Conservation (phyloP, 2,797 vertebrate genomes). For the Anguilla megastoma region DNA sequence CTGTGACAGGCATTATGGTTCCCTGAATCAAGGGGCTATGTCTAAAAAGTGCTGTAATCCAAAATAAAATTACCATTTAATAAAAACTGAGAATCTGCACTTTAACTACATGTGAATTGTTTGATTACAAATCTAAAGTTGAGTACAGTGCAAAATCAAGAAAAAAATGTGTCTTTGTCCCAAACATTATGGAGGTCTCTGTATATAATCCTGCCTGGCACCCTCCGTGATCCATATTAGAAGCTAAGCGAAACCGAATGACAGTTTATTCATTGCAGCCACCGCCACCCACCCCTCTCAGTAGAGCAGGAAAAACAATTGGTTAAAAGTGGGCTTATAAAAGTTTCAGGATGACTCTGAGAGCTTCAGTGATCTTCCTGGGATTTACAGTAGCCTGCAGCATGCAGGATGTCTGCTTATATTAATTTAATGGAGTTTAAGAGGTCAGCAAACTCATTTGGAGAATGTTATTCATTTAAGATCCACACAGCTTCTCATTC, state of each 20-base stretch:
- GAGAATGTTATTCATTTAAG: constrained; percentile 92
- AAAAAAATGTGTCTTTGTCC: no score
- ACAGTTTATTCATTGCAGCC: constrained; percentile 80
- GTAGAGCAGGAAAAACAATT: constrained; percentile 81
- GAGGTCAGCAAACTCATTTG: constrained; percentile 92
- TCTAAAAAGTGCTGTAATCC: no score
- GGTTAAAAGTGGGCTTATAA: constrained; percentile 91
- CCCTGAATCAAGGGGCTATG: no score
- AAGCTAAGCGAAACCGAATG: constrained; percentile 73
- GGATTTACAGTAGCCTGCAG: constrained; percentile 76
- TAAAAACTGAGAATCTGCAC: no score
- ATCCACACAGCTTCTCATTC: constrained; percentile 77
- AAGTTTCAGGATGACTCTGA: constrained; percentile 90
- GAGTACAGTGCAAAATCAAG: no score
- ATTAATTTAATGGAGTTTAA: constrained; percentile 98
- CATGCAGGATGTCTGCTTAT: constrained; percentile 90
- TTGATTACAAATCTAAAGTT: no score
- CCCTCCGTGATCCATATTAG: no score
- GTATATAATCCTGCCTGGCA: no score
- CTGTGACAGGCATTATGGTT: no score
- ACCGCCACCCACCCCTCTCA: constrained; percentile 81
- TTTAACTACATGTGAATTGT: no score
- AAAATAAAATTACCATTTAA: no score
- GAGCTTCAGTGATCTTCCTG: constrained; percentile 87
- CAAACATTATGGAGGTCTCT: no score